Evolutionary conservation across 1,140 invertebrate species (phyloP).

Genomic region (Lineus longissimus): DNA sequence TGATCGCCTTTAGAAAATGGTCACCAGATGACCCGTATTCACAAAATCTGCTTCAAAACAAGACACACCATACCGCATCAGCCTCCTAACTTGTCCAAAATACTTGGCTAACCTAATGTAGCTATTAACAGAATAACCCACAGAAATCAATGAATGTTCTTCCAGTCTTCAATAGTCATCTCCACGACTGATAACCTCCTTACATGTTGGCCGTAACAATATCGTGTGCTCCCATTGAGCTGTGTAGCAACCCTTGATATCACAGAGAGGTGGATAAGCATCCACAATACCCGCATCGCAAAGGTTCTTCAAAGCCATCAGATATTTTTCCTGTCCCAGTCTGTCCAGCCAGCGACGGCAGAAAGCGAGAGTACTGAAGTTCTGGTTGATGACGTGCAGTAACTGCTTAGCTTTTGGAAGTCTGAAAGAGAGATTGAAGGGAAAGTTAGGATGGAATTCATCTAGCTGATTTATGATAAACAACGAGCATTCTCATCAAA

Average conservation of each 20-base stretch:
- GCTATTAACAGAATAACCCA: too few relatives aligned
- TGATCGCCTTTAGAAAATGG: too few relatives aligned
- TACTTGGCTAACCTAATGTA: too few relatives aligned
- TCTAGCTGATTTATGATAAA: too few relatives aligned
- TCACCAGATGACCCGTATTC: too few relatives aligned
- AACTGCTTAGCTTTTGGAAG: conserved; percentile 88
- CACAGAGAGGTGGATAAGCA: conserved; percentile 96
- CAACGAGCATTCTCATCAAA: too few relatives aligned
- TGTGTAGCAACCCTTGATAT: conserved; percentile 96
- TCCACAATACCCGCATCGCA: conserved; percentile 87
- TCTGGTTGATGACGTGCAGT: conserved; percentile 92
- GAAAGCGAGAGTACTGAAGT: conserved; percentile 97
- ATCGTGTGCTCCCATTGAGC: conserved; percentile 99
- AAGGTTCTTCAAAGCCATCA: conserved; percentile 97
- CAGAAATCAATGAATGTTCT: too few relatives aligned
- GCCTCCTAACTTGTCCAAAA: too few relatives aligned
- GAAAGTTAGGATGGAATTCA: too few relatives aligned
- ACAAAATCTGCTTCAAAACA: too few relatives aligned
- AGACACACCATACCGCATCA: too few relatives aligned
- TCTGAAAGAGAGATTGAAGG: conserved; percentile 57
- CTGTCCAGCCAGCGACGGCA: conserved; percentile 98
- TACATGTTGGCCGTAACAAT: conserved; percentile 94
- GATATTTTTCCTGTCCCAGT: conserved; percentile 92
- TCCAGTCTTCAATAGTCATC: conserved; percentile 79
- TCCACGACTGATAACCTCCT: conserved; percentile 94